These are phyloP conservation scores for Spodoptera littoralis DNA, from an alignment of 2,888 invertebrate genomes.

Conservation along the genomic window DNA sequence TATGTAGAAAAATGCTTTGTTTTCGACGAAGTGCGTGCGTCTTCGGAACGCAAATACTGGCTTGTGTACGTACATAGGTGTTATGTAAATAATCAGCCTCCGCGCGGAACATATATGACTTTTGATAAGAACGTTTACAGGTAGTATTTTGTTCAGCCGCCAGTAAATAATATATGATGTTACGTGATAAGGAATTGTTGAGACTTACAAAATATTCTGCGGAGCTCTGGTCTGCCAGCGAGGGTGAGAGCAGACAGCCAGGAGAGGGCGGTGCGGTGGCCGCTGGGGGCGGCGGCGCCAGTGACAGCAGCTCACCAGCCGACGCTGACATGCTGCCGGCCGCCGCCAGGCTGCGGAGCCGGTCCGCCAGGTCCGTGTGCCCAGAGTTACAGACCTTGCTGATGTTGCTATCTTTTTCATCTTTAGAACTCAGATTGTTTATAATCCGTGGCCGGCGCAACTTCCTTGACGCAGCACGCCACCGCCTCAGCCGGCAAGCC, in stretches of 20 bases:
- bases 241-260: constrained; percentile 81
- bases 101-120: constrained; percentile 33
- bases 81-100: constrained; percentile 56
- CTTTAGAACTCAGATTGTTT: constrained; percentile 80
- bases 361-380: constrained; percentile 83
- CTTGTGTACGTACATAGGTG: constrained; percentile 44
- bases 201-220: constrained; percentile 83
- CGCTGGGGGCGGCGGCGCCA: constrained; percentile 84
- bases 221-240: constrained; percentile 82
- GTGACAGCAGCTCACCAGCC: constrained; percentile 80
- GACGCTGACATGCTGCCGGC: constrained; percentile 84
- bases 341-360: constrained; percentile 82
- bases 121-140: constrained; percentile 50
- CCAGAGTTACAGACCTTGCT: constrained; percentile 69
- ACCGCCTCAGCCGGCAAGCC: constrained; percentile 84
- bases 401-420: constrained; percentile 68
- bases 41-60: constrained; percentile 49
- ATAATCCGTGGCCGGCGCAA: constrained; percentile 84
- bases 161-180: constrained; percentile 23
- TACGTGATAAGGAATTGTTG: constrained; percentile 13
- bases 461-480: constrained; percentile 86
- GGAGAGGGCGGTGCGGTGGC: constrained; percentile 86
- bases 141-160: constrained; percentile 32
- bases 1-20: constrained; percentile 49
- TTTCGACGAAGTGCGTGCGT: constrained; percentile 48